Evolutionary conservation across 2,113 vertebrate genomes (phyloP).

Genomic region (Gopherus flavomarginatus): DNA sequence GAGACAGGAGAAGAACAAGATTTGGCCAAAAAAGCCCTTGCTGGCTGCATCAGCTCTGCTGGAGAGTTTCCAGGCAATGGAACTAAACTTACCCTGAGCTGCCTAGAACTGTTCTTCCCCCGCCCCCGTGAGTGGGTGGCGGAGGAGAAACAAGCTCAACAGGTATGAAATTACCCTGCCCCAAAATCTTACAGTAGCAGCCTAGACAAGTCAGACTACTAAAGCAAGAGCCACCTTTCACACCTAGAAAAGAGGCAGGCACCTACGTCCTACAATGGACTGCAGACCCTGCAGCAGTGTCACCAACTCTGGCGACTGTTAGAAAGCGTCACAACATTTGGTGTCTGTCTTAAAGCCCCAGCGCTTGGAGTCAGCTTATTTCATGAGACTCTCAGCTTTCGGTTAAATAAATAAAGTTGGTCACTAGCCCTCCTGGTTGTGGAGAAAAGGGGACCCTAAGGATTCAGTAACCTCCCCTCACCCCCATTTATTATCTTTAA

Average conservation of each 20-base stretch:
- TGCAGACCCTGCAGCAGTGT: not conserved
- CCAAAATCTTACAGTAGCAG: not conserved
- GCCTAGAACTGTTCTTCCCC: not conserved
- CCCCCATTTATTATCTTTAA: not conserved
- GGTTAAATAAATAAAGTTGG: not conserved
- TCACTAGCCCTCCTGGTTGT: not conserved
- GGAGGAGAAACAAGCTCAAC: not conserved
- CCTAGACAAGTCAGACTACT: not conserved
- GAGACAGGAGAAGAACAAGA: not conserved
- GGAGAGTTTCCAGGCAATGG: accelerated
- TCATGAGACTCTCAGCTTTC: not conserved
- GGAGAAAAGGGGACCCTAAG: not conserved
- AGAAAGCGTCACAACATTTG: not conserved
- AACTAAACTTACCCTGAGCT: not conserved
- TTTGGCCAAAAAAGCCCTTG: no score
- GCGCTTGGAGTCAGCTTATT: not conserved
- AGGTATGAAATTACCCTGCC: not conserved
- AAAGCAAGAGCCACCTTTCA: not conserved
- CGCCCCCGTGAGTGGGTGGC: accelerated
- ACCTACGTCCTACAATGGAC: not conserved
- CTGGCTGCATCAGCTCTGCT: not conserved
- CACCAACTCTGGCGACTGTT: not conserved
- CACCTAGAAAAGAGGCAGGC: not conserved
- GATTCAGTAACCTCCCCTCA: not conserved
- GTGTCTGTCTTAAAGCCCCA: not conserved